These are phyloP conservation scores for Eidolon helvum DNA, from an alignment of 2,113 vertebrate species.

Conservation along the genomic window DNA sequence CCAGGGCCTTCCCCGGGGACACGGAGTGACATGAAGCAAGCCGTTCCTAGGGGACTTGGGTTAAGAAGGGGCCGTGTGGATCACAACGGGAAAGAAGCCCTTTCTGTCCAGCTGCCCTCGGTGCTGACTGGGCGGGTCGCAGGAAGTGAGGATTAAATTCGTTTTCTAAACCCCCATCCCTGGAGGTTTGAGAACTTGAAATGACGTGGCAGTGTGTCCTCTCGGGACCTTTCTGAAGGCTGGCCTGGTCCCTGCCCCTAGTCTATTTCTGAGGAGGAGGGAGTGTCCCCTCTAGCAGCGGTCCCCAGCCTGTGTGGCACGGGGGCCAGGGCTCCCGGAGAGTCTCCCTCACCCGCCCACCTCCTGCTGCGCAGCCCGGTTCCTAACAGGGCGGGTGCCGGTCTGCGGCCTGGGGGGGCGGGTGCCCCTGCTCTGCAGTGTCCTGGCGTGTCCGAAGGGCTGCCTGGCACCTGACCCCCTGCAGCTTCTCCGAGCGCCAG, in stretches of 20 bases:
- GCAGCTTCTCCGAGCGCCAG: neutral
- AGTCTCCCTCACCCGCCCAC: too few species aligned
- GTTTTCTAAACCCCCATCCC: neutral
- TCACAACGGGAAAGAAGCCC: neutral
- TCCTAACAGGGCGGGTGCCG: too few species aligned
- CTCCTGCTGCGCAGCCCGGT: too few species aligned
- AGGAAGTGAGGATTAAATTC: neutral
- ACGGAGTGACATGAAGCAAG: neutral
- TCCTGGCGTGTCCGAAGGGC: neutral
- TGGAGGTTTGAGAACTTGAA: neutral
- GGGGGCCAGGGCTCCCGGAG: too few species aligned
- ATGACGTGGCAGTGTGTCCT: neutral
- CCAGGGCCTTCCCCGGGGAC: neutral
- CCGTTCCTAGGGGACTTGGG: neutral
- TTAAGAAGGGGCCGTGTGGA: neutral
- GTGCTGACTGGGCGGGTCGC: neutral
- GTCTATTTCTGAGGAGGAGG: neutral
- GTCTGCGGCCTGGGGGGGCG: too few species aligned
- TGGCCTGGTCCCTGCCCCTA: neutral
- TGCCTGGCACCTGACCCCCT: neutral
- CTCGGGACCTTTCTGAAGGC: neutral
- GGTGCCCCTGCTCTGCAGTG: neutral
- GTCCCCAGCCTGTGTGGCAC: neutral
- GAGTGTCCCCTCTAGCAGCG: neutral
- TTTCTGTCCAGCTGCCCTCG: neutral